Base-by-base conservation (phyloP, 2,888 invertebrate species). In the Endomychus coccineus region DNA sequence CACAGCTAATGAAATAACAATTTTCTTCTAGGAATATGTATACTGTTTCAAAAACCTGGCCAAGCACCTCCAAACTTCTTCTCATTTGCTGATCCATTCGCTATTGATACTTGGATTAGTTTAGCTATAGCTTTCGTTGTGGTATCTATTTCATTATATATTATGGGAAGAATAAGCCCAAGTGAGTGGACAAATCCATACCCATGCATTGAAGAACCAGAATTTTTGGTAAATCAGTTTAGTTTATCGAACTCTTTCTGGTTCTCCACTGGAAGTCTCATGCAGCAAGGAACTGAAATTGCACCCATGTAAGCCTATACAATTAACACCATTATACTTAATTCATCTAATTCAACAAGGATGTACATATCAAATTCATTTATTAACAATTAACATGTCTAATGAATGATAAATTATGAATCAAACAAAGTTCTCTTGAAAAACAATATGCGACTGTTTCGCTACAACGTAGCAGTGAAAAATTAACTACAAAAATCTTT, bases 131-230 rank as follows among this genome's bases (percentile, higher is more conserved):
- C 81, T 2, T 80, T 76, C 50, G 60, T 78, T n/a, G 69, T 74
- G 4, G 85, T 88, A 2, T 84, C 87, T 3, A 66, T 83, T 11
- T 71, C 83, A 30, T 70, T 90, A 44, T 89, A 83, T 61, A 64
- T 86, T 2, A 69, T 88, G 51, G 88, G 82, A 22, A 74, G 89
- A 52, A 65, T 86, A 40, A 83, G 83, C 41, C 84, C 90, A 0
- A 78, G 80, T 44, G 91, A 92, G 66, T 88, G 87, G 87, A 80
- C 81, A 51, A 88, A 87, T 65, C 86, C 88, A 0, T 81, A 83
- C 66, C 83, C 86, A 0, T 86, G 86, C 56, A 80, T 86, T 45
- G 80, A 83, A 53, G 85, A 88, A 55, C 83, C 86, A 4, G 83
- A 83, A 46, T 79, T 78, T 31, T 71, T 90, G 41, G 83, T 86